Conservation (phyloP, 23 tunicate genomes). For the Trididemnum nubilum region DNA sequence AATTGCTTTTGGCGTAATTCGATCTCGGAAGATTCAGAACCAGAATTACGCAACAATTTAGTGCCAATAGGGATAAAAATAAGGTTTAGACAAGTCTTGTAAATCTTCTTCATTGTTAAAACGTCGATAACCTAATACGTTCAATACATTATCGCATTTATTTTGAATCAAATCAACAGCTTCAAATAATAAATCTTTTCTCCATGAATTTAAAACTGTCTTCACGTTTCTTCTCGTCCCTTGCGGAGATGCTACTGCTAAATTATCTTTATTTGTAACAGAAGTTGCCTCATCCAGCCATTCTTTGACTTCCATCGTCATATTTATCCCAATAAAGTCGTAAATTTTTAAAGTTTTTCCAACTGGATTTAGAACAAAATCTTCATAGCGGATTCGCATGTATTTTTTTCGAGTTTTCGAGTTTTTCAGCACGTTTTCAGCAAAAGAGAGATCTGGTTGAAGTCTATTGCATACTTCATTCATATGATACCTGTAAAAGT, state of each 20-base stretch:
- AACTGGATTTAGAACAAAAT: conserved; percentile 1
- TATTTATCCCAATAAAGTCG: conserved; percentile 3
- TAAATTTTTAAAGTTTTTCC: conserved; percentile 14
- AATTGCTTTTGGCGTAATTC: too few relatives aligned
- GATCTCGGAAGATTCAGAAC: too few relatives aligned
- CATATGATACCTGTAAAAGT: too few relatives aligned
- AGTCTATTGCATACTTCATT: neutral
- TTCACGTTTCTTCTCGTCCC: conserved; percentile 18
- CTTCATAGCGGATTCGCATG: conserved; percentile 11
- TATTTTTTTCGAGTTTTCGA: neutral
- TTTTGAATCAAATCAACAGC: conserved; percentile 13
- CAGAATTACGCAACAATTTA: too few relatives aligned
- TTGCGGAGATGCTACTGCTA: neutral
- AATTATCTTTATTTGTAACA: neutral
- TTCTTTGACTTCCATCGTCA: neutral
- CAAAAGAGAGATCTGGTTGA: neutral
- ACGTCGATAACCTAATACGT: neutral
- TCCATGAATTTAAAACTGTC: neutral
- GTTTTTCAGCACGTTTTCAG: conserved; percentile 29
- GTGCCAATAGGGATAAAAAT: too few relatives aligned
- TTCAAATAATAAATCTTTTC: conserved; percentile 10
- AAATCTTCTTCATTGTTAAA: conserved; percentile 5
- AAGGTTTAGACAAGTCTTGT: neutral
- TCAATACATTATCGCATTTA: neutral
- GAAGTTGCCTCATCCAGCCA: conserved; percentile 16